A percentile compares a stretch with the other conserved stretches of the same genome.
Conservation (phyloP, 2,797 vertebrate genomes). For the Cossypha heuglini region DNA sequence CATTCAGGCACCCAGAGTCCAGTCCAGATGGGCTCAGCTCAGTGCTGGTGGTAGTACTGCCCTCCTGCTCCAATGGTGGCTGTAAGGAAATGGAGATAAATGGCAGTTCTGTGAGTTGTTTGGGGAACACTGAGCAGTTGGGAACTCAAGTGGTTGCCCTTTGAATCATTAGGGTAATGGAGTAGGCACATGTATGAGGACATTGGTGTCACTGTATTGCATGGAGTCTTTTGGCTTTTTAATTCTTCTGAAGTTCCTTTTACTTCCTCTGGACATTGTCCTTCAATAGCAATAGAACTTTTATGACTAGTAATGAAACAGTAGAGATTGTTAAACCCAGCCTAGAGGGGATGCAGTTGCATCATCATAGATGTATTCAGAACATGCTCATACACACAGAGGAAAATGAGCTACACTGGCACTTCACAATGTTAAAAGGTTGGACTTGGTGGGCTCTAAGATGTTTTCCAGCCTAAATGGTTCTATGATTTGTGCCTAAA, state of each 20-base stretch:
- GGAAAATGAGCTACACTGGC: neutral
- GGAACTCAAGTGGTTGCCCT: neutral
- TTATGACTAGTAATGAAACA: neutral
- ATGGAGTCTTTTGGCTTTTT: neutral
- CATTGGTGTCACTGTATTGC: neutral
- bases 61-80: neutral
- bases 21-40: neutral
- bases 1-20: neutral
- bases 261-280: neutral
- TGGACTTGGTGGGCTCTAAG: neutral
- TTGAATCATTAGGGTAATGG: neutral
- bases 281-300: neutral
- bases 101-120: neutral
- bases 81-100: neutral
- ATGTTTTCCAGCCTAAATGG: neutral
- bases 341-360: neutral
- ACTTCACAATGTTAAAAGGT: neutral
- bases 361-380: neutral
- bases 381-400: neutral
- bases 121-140: neutral
- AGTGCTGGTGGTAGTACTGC: rapidly evolving
- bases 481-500: neutral
- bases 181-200: neutral
- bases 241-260: neutral
- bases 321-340: neutral